A percentile compares a stretch with the other conserved stretches of the same genome.
Evolutionary conservation across 1,140 invertebrate genomes (phyloP).

Genomic region (Dendroctonus ponderosae): DNA sequence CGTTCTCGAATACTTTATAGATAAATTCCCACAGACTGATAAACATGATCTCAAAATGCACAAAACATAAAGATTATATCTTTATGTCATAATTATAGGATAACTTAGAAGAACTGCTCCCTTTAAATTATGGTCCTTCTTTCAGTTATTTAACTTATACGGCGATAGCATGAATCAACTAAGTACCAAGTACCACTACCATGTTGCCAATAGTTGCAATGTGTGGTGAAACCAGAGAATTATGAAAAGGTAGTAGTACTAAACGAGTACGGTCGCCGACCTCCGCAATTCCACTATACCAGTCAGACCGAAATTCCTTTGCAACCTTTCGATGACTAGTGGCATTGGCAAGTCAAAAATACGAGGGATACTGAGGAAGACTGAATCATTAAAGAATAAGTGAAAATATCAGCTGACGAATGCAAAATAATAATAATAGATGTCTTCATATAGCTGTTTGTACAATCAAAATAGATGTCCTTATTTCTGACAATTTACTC

Average conservation of each 20-base stretch:
- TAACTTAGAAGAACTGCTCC: not conserved
- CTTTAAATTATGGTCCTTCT: not conserved
- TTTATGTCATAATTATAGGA: not conserved
- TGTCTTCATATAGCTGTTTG: too few species aligned
- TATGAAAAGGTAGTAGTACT: constrained; percentile 20
- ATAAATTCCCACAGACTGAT: too few species aligned
- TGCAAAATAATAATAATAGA: too few species aligned
- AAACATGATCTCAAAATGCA: not conserved
- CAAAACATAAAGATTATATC: not conserved
- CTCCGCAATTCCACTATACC: constrained; percentile 6
- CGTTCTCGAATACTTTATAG: too few species aligned
- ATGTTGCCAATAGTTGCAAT: too few species aligned
- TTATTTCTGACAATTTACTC: too few species aligned
- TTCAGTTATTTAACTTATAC: too few species aligned
- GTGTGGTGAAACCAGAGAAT: not conserved
- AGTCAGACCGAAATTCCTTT: constrained; percentile 20
- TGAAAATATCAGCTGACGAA: too few species aligned
- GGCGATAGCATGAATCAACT: too few species aligned
- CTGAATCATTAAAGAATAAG: too few species aligned
- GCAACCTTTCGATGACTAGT: constrained; percentile 10
- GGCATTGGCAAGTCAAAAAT: not conserved
- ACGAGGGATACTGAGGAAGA: constrained; percentile 1
- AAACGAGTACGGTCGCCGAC: constrained; percentile 21
- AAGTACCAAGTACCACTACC: too few species aligned
- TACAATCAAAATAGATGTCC: too few species aligned